Evolutionary conservation across 2,888 invertebrate species (phyloP).

Genomic region (Oxycera nigricornis): DNA sequence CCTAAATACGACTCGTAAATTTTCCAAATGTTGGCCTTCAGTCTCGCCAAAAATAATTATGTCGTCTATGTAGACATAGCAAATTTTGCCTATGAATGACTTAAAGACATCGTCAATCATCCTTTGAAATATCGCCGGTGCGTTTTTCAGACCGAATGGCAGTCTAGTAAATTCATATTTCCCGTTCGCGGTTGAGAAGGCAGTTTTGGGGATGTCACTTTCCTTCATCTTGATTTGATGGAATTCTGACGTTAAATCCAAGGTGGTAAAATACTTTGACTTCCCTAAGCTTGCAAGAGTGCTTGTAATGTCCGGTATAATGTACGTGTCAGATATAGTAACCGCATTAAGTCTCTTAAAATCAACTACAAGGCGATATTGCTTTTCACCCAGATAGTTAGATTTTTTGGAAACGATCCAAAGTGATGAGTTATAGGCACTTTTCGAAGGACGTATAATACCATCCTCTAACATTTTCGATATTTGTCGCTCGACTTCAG

Average conservation of each 20-base stretch:
- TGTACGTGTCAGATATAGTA: constrained; percentile 45
- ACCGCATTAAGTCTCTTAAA: constrained; percentile 49
- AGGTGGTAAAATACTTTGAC: constrained; percentile 46
- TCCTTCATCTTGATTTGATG: constrained; percentile 49
- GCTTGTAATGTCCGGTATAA: not conserved
- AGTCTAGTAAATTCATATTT: constrained; percentile 39
- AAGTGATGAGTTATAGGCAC: constrained; percentile 51
- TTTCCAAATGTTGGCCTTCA: constrained; percentile 20
- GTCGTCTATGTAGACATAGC: constrained; percentile 45
- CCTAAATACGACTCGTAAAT: constrained; percentile 2
- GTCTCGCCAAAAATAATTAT: constrained; percentile 24
- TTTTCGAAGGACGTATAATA: constrained; percentile 52
- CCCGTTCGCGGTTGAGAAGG: constrained; percentile 47
- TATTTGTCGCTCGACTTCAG: constrained; percentile 54
- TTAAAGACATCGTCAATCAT: constrained; percentile 48
- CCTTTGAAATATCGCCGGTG: constrained; percentile 46
- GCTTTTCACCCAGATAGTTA: constrained; percentile 32
- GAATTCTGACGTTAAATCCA: constrained; percentile 49
- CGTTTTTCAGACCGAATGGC: constrained; percentile 30
- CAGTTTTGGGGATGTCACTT: constrained; percentile 47
- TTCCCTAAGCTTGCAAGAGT: not conserved
- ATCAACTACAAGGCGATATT: constrained; percentile 49
- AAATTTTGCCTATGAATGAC: constrained; percentile 41
- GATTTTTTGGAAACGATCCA: constrained; percentile 48
- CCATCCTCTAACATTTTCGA: constrained; percentile 52